These are phyloP conservation scores for Limnothrissa miodon DNA, from an alignment of 2,113 vertebrate species.

Conservation along the genomic window DNA sequence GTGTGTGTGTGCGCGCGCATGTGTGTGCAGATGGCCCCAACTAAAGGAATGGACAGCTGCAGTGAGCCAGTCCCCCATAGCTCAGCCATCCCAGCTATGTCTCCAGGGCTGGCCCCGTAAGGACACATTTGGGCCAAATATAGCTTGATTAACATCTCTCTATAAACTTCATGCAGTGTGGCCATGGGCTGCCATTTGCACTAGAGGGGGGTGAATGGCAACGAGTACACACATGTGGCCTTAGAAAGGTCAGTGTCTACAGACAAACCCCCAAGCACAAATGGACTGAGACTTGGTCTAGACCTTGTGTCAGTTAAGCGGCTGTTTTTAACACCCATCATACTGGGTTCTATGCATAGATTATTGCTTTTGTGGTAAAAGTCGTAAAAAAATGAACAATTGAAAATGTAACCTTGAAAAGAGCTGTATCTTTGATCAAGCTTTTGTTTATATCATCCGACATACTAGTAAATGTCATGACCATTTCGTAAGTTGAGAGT, in stretches of 20 bases:
- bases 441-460: too few relatives aligned
- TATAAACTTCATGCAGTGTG: slow-evolving; percentile 44
- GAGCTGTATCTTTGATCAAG: too few relatives aligned
- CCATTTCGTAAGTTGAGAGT: background rate
- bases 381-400: too few relatives aligned
- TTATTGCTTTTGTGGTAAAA: background rate
- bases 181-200: slow-evolving; percentile 27
- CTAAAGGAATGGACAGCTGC: slow-evolving; percentile 75
- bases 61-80: slow-evolving; percentile 41
- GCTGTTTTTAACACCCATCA: background rate
- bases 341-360: background rate
- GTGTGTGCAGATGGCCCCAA: slow-evolving; percentile 24
- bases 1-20: background rate
- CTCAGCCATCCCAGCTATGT: slow-evolving; percentile 64
- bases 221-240: background rate
- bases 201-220: background rate
- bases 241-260: slow-evolving; percentile 61
- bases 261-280: background rate
- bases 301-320: background rate
- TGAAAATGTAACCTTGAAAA: too few relatives aligned
- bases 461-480: too few relatives aligned
- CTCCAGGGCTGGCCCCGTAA: slow-evolving; percentile 62
- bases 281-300: background rate
- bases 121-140: slow-evolving; percentile 65
- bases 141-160: slow-evolving; percentile 71